Base-by-base conservation (phyloP, 2,113 vertebrate genomes). In the Anolis carolinensis region DNA sequence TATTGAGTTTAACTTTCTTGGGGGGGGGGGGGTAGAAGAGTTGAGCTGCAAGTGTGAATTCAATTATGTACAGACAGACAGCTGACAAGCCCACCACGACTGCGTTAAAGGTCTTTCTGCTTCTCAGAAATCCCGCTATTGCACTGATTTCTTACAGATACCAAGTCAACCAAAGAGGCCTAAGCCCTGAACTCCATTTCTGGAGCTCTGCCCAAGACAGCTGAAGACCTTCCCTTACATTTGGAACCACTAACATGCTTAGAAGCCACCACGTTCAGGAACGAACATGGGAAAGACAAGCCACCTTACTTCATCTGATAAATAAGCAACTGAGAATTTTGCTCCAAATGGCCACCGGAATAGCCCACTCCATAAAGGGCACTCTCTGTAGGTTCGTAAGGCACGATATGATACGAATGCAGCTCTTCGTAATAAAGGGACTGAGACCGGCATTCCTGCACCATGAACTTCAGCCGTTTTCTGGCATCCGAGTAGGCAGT, bases 391-490 rank as follows among this genome's bases (percentile, higher is more conserved):
- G 97, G 94, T 59, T 59, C 55, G 87, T 97, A 98, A 93, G 98
- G 98, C 96, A 98, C 96, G 89, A 98, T 97, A 91, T 96, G 96
- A 96, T 98, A 99, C 2, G 95, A 97, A 90, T 97, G 97, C 94
- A 99, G 95, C 94, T 98, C 97, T 92, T 98, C 97, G 83, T 98
- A 97, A 94, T 97, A 96, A 70, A 98, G 97, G 32, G 97, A 94
- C 32, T 96, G 96, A 84, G 98, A 97, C 95, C 96, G 97, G 95
- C 97, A 98, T 95, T 98, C 98, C 80, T 97, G 97, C 81, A 98
- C 97, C 96, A 98, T 96, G 81, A 98, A 95, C 95, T 98, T 99
- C 95, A 99, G 95, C 95, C 97, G 96, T 97, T 98, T 99, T 96
- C 97, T 96, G 92, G 96, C 82, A 36, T 96, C 98, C 92, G 96